Conservation (phyloP, 2,888 invertebrate genomes). For the Colletes collaris region DNA sequence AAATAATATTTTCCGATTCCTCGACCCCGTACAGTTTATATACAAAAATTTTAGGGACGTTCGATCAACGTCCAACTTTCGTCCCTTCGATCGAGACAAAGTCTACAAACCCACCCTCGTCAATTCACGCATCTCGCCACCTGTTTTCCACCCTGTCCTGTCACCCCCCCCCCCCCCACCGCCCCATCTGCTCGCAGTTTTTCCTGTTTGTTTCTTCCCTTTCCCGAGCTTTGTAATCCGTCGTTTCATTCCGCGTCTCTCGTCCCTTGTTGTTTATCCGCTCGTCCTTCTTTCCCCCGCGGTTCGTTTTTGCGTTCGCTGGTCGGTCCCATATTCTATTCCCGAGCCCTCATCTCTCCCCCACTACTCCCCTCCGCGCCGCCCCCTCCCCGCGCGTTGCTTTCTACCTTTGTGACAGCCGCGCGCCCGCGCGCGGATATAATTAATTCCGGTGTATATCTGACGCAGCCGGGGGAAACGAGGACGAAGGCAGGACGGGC, state of each 20-base stretch:
- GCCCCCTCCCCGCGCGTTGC: constrained; percentile 14
- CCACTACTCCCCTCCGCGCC: neutral
- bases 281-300: neutral
- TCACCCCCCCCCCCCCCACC: neutral
- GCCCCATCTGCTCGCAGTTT: neutral
- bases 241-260: neutral
- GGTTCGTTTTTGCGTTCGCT: neutral
- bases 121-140: constrained; percentile 23
- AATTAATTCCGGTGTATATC: constrained; percentile 66
- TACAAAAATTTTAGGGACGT: neutral
- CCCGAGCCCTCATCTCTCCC: neutral
- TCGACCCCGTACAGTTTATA: no score
- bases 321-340: constrained; percentile 2
- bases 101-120: neutral
- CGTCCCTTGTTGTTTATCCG: constrained; percentile 6
- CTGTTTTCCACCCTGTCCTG: constrained; percentile 8
- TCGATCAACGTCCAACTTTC: neutral
- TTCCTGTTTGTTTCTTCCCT: constrained; percentile 3
- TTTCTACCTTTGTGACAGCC: constrained; percentile 53
- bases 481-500: constrained; percentile 30
- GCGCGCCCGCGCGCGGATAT: constrained; percentile 46
- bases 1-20: no score
- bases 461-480: constrained; percentile 26
- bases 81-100: neutral
- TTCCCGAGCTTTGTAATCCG: neutral